Conservation (phyloP, 1,140 invertebrate genomes). For the Ceratitis capitata region DNA sequence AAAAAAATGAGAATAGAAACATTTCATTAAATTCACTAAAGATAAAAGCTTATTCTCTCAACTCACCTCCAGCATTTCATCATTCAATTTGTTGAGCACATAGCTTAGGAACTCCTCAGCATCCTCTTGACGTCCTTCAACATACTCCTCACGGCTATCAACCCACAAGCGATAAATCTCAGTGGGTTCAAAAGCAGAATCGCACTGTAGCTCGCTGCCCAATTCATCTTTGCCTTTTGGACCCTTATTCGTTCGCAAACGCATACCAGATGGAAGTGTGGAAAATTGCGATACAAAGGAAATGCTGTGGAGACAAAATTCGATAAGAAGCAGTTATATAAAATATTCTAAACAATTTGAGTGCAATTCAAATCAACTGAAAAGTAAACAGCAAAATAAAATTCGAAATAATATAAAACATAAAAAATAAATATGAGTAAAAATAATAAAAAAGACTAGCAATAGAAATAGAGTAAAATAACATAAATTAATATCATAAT, state of each 20-base stretch:
- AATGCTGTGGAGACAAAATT: conserved; percentile 63
- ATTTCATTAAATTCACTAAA: neutral
- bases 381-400: neutral
- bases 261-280: conserved; percentile 69
- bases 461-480: no score
- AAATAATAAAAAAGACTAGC: no score
- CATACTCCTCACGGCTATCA: conserved; percentile 76
- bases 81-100: conserved; percentile 91
- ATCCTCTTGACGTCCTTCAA: conserved; percentile 89
- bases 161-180: conserved; percentile 85
- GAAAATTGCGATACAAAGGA: conserved; percentile 76
- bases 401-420: neutral
- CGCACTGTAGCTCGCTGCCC: conserved; percentile 56
- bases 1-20: neutral
- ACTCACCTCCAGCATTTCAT: conserved; percentile 90
- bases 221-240: conserved; percentile 64
- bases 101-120: conserved; percentile 95
- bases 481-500: no score
- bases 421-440: neutral
- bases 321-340: no score
- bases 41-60: neutral
- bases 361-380: neutral
- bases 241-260: conserved; percentile 64
- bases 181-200: conserved; percentile 80
- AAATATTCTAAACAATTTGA: neutral